Evolutionary conservation across 2,113 vertebrate genomes (phyloP).

Genomic region (Solea senegalensis): DNA sequence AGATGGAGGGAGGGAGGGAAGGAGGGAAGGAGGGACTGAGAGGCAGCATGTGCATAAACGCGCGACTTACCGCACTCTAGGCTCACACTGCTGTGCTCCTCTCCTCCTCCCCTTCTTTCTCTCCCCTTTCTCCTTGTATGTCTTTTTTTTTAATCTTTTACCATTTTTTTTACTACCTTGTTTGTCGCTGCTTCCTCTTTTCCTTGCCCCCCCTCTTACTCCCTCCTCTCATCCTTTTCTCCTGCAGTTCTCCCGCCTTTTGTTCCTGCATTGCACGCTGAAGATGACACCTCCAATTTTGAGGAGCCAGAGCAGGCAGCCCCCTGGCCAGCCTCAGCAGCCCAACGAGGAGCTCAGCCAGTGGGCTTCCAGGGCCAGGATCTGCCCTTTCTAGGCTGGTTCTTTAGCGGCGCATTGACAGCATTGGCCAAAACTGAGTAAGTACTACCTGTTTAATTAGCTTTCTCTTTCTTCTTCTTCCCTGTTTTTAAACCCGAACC

Average conservation of each 20-base stretch:
- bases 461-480: constrained; percentile 5
- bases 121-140: constrained; percentile 61
- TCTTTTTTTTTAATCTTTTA: constrained; percentile 22
- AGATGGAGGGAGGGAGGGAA: constrained; percentile 43
- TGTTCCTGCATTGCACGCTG: constrained; percentile 93
- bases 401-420: constrained; percentile 92
- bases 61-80: constrained; percentile 80
- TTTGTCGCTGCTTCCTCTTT: constrained; percentile 30
- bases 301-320: constrained; percentile 95
- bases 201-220: constrained; percentile 39
- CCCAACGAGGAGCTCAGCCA: constrained; percentile 87
- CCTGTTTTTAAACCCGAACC: constrained; percentile 3
- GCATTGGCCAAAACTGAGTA: constrained; percentile 93
- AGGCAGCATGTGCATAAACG: constrained; percentile 75
- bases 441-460: constrained; percentile 82
- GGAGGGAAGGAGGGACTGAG: constrained; percentile 60
- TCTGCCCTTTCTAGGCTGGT: constrained; percentile 98
- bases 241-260: constrained; percentile 93
- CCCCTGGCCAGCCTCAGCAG: constrained; percentile 86
- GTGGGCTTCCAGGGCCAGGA: constrained; percentile 92
- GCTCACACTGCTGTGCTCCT: constrained; percentile 59
- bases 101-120: constrained; percentile 68
- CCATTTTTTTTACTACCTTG: constrained; percentile 39
- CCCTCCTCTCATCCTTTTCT: constrained; percentile 66
- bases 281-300: constrained; percentile 99